These are phyloP conservation scores for Protodeltote pygarga DNA, from an alignment of 2,888 invertebrate species.

Conservation along the genomic window DNA sequence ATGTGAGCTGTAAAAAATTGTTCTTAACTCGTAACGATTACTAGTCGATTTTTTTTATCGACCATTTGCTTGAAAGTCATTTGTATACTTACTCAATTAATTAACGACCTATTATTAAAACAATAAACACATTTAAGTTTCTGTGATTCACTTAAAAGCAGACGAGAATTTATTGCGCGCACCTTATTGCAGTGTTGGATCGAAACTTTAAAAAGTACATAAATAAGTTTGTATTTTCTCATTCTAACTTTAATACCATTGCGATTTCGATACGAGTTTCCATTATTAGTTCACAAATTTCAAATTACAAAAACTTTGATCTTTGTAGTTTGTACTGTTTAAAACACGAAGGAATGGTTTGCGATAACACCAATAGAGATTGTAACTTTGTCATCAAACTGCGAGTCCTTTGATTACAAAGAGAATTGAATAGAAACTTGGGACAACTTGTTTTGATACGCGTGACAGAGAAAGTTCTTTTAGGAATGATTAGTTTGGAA, in stretches of 20 bases:
- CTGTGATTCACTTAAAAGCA: slow-evolving; percentile 51
- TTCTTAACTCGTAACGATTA: slow-evolving; percentile 49
- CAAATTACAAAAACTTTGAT: slow-evolving; percentile 18
- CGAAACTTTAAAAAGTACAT: slow-evolving; percentile 16
- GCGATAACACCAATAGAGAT: slow-evolving; percentile 20
- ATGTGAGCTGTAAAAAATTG: slow-evolving; percentile 58
- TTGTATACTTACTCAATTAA: slow-evolving; percentile 61
- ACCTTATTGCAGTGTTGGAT: slow-evolving; percentile 40
- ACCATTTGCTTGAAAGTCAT: no score
- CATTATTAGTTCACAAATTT: slow-evolving; percentile 7
- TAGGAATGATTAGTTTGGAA: no score
- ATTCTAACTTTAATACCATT: slow-evolving; percentile 11
- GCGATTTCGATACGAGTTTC: slow-evolving; percentile 4
- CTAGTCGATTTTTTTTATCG: no score
- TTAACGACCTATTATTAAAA: slow-evolving; percentile 54
- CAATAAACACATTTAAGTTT: slow-evolving; percentile 51
- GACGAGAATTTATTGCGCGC: slow-evolving; percentile 46
- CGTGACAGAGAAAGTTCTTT: slow-evolving; percentile 13
- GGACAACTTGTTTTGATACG: slow-evolving; percentile 11
- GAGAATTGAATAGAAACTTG: slow-evolving; percentile 27
- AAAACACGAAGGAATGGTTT: slow-evolving; percentile 7
- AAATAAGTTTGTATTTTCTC: slow-evolving; percentile 14
- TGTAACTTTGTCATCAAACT: slow-evolving; percentile 31
- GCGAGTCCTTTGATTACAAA: slow-evolving; percentile 25
- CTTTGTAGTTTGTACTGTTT: slow-evolving; percentile 2